Evolutionary conservation across 2,797 vertebrate species (phyloP).

Genomic region (Distichodus sexfasciatus): DNA sequence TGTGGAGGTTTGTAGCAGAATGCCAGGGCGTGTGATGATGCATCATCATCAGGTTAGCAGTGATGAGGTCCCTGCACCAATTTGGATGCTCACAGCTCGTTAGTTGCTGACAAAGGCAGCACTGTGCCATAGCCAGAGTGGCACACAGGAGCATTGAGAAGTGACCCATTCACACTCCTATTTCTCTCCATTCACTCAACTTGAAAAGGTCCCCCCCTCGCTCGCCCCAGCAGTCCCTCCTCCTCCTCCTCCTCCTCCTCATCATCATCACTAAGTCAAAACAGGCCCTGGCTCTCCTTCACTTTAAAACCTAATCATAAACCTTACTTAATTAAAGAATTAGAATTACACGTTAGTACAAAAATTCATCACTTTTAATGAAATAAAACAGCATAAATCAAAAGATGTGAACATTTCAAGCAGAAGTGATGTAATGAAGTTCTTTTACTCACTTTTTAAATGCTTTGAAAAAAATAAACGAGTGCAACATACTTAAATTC

Average conservation of each 20-base stretch:
- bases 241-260: neutral
- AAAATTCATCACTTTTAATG: too few species aligned
- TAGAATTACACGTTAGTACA: too few species aligned
- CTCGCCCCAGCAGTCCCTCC: conserved; percentile 47
- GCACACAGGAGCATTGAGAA: conserved; percentile 62
- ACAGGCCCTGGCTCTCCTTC: neutral
- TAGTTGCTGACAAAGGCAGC: conserved; percentile 66
- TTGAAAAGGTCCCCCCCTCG: conserved; percentile 49
- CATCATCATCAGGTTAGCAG: conserved; percentile 24
- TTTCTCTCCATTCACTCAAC: conserved; percentile 60
- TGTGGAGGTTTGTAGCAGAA: neutral
- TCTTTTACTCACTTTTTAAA: too few species aligned
- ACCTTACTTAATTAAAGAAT: too few species aligned
- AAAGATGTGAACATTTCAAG: too few species aligned
- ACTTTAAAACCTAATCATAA: too few species aligned
- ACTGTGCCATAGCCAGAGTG: conserved; percentile 68
- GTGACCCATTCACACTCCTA: conserved; percentile 59
- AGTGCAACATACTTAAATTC: too few species aligned
- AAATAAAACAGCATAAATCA: too few species aligned
- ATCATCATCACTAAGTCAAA: conserved; percentile 10
- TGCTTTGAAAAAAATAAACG: too few species aligned
- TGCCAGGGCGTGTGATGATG: neutral
- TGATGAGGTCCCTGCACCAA: conserved; percentile 12
- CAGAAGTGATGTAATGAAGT: too few species aligned
- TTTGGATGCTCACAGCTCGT: conserved; percentile 57